These are phyloP conservation scores for Antechinus flavipes DNA, from an alignment of 2,113 vertebrate species.

Conservation along the genomic window DNA sequence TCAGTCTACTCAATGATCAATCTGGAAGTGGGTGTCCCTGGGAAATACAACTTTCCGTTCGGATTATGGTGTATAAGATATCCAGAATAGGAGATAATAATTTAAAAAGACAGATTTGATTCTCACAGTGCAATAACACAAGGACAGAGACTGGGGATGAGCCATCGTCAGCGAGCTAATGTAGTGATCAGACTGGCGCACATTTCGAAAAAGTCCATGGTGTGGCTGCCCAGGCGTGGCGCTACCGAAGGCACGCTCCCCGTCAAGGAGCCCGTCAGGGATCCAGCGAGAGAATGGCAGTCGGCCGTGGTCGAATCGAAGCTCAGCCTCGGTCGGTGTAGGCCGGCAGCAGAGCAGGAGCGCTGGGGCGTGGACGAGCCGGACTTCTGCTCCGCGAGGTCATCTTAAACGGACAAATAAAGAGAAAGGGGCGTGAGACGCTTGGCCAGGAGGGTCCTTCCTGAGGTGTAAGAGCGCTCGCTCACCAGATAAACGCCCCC, in stretches of 20 bases:
- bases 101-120: slow-evolving; percentile 69
- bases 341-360: slow-evolving; percentile 92
- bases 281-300: slow-evolving; percentile 88
- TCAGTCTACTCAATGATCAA: slow-evolving; percentile 55
- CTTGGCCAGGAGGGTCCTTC: not conserved
- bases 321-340: slow-evolving; percentile 94
- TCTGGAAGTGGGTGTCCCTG: slow-evolving; percentile 46
- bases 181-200: slow-evolving; percentile 98
- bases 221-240: slow-evolving; percentile 95
- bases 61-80: slow-evolving; percentile 46
- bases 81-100: slow-evolving; percentile 34
- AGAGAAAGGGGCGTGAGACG: not conserved
- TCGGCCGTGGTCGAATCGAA: slow-evolving; percentile 88
- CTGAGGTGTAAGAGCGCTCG: not conserved
- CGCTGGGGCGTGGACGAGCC: slow-evolving; percentile 96
- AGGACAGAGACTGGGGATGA: slow-evolving; percentile 22
- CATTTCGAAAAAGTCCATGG: slow-evolving; percentile 99
- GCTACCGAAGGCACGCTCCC: slow-evolving; percentile 86
- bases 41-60: slow-evolving; percentile 46
- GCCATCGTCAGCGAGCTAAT: slow-evolving; percentile 90
- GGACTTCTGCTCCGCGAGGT: slow-evolving; percentile 93
- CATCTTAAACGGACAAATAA: slow-evolving; percentile 85
- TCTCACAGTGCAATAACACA: slow-evolving; percentile 72
- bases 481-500: not conserved
- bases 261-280: slow-evolving; percentile 90